Conservation (phyloP, 1,140 invertebrate species). For the Brachionus rotundiformis region DNA sequence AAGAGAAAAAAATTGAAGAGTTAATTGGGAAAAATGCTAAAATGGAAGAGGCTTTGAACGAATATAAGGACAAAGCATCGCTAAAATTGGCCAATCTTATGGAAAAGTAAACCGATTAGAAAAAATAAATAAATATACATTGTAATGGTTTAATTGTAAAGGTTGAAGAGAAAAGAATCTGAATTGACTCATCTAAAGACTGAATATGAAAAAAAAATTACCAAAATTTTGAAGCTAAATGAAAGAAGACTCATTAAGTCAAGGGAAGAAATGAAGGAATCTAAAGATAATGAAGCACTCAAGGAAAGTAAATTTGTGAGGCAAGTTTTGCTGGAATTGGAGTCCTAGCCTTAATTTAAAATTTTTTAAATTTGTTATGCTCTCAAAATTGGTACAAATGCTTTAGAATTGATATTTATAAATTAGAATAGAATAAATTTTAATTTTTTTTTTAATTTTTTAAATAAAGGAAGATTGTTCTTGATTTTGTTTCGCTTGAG, state of each 20-base stretch:
- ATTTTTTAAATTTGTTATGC: not conserved
- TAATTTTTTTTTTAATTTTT: no score
- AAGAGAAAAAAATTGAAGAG: conserved; percentile 34
- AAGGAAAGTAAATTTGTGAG: not conserved
- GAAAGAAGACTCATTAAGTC: not conserved
- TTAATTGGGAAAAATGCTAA: not conserved
- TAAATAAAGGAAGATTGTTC: no score
- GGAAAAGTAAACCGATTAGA: not conserved
- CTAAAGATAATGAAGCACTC: not conserved
- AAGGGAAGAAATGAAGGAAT: not conserved
- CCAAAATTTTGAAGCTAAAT: not conserved
- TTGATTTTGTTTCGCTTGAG: no score
- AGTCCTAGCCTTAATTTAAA: not conserved
- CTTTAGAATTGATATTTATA: no score
- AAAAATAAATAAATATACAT: not conserved
- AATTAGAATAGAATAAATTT: not conserved
- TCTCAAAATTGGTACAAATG: not conserved
- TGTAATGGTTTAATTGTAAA: not conserved
- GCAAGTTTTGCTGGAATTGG: conserved; percentile 14
- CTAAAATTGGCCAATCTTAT: not conserved
- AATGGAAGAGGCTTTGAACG: not conserved
- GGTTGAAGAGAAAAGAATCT: conserved; percentile 19
- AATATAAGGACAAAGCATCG: not conserved
- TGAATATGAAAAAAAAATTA: conserved; percentile 38
- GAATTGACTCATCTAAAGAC: not conserved